Percentiles rank a stretch among this genome's conserved stretches.
Conservation (phyloP, 64 coral and sea anemone genomes). For the Porites lutea region DNA sequence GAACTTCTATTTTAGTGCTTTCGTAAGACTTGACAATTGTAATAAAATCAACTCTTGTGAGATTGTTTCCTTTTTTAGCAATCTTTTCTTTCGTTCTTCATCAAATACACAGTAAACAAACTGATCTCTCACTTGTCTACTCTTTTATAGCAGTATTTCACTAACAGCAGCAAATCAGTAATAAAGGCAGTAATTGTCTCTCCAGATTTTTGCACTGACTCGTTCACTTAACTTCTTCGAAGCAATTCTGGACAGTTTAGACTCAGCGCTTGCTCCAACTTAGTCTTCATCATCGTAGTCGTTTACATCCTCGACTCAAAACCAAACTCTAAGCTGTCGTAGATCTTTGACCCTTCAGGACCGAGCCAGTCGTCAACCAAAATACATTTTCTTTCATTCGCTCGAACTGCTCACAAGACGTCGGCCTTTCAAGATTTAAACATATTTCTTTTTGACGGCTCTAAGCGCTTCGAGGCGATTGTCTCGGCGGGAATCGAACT, state of each 20-base stretch:
- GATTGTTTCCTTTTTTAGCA: constrained; percentile 2
- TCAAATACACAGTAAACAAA: background rate
- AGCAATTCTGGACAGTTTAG: too few species aligned
- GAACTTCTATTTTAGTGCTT: constrained; percentile 1
- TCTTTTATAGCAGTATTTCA: background rate
- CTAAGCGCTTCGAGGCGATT: too few species aligned
- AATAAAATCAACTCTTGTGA: background rate
- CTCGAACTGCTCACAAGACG: too few species aligned
- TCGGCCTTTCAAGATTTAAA: too few species aligned
- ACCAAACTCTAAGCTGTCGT: constrained; percentile 6
- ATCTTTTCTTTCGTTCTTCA: background rate
- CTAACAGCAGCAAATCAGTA: background rate
- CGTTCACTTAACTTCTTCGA: background rate
- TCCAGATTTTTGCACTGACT: background rate
- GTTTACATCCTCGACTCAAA: too few species aligned
- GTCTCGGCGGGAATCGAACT: too few species aligned
- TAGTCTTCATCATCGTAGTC: background rate
- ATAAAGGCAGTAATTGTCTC: too few species aligned
- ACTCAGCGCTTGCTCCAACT: background rate
- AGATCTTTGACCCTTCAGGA: background rate
- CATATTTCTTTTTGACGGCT: too few species aligned
- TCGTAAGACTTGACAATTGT: constrained; percentile 1
- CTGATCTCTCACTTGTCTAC: background rate
- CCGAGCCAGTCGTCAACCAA: constrained; percentile 15
- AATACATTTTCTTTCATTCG: constrained; percentile 7